phyloP scores from a whole-genome alignment of 23 tunicate genomes.

The Styela clava region DNA sequence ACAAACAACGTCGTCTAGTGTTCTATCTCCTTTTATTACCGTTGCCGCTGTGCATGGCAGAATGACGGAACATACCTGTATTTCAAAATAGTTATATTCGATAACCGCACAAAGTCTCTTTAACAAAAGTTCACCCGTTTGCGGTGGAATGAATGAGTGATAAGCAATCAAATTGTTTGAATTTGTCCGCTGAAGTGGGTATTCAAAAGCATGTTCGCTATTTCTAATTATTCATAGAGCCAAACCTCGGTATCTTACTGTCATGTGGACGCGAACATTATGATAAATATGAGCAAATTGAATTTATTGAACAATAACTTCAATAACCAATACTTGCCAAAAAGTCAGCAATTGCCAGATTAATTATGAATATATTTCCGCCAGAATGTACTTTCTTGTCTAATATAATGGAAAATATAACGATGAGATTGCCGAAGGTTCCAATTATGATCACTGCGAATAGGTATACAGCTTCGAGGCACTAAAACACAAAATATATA shows the following conservation, averaged over 20 bases:
- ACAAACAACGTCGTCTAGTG: not conserved
- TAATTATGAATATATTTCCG: slow-evolving; percentile 20
- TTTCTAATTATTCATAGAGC: too few relatives aligned
- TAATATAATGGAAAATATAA: slow-evolving; percentile 13
- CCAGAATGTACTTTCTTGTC: slow-evolving; percentile 17
- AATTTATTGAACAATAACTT: too few relatives aligned
- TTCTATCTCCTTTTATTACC: not conserved
- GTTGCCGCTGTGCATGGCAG: slow-evolving; percentile 10
- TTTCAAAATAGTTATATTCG: too few relatives aligned
- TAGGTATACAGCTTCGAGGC: not conserved
- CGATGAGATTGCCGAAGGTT: slow-evolving; percentile 10
- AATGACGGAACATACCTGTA: slow-evolving; percentile 1
- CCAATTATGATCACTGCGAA: not conserved
- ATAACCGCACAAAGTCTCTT: too few relatives aligned
- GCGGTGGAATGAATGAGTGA: too few relatives aligned
- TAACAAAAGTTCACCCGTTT: too few relatives aligned
- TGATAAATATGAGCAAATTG: too few relatives aligned
- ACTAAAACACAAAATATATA: slow-evolving; percentile 2
- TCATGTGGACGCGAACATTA: too few relatives aligned
- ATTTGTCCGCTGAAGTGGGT: too few relatives aligned
- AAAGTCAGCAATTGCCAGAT: slow-evolving; percentile 8
- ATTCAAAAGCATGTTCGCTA: too few relatives aligned
- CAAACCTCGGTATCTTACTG: too few relatives aligned
- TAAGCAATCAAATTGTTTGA: too few relatives aligned
- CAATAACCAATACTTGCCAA: not conserved